Percentiles rank a stretch among this genome's conserved stretches.
Evolutionary conservation across 2,797 vertebrate genomes (phyloP).

Genomic region (Thripadectes ignobilis): DNA sequence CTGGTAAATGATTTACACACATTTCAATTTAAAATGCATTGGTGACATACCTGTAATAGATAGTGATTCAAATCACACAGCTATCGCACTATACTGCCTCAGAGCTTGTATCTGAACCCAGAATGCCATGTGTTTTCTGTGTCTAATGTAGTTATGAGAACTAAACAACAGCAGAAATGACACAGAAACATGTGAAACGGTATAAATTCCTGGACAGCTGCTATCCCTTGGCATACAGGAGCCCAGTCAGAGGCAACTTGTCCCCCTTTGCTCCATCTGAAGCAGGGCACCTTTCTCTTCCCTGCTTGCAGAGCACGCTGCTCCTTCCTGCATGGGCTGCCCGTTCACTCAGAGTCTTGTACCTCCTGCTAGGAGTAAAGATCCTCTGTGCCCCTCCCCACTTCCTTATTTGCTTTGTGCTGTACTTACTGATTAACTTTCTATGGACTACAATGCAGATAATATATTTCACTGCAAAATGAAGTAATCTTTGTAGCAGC

Average conservation of each 20-base stretch:
- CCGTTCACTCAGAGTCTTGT: not conserved
- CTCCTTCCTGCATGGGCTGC: not conserved
- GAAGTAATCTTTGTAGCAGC: not conserved
- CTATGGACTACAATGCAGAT: not conserved
- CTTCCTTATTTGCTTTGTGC: slow-evolving; percentile 34
- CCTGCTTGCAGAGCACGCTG: not conserved
- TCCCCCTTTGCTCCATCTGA: not conserved
- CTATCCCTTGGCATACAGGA: not conserved
- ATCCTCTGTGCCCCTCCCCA: not conserved
- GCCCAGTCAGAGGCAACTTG: not conserved
- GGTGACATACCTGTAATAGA: not conserved
- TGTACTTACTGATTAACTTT: not conserved
- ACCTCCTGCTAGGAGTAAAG: not conserved
- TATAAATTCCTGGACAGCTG: not conserved
- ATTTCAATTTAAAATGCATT: not conserved
- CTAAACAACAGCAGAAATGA: not conserved
- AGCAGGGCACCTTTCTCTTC: not conserved
- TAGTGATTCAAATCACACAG: not conserved
- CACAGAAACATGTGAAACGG: not conserved
- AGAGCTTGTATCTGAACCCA: not conserved
- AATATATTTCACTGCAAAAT: not conserved
- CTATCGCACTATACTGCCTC: not conserved
- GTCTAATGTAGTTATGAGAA: not conserved
- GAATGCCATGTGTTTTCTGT: not conserved
- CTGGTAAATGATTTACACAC: not conserved